phyloP scores from a whole-genome alignment of 2,113 vertebrate species.

The Glareola pratincola region DNA sequence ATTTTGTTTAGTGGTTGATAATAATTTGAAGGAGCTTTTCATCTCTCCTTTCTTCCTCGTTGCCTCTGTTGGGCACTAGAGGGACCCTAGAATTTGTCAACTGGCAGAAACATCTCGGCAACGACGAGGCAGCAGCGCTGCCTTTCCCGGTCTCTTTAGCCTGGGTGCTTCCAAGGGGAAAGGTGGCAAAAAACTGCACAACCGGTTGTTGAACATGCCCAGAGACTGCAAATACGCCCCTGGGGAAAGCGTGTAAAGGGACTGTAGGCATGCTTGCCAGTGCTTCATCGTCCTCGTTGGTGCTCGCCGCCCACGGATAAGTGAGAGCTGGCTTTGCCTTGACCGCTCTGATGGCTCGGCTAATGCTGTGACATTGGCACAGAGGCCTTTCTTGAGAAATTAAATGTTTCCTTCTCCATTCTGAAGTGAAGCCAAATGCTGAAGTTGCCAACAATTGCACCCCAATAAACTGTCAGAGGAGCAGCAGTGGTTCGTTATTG shows the following conservation, averaged over 20 bases:
- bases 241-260: not conserved
- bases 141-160: not conserved
- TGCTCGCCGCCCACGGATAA: not conserved
- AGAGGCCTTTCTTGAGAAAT: not conserved
- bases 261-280: not conserved
- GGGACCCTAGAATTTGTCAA: not conserved
- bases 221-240: not conserved
- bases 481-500: not conserved
- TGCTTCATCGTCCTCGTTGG: not conserved
- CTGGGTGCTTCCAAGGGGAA: not conserved
- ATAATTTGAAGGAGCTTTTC: not conserved
- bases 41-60: not conserved
- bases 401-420: constrained; percentile 14
- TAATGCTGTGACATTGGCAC: not conserved
- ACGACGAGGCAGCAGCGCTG: fast-evolving
- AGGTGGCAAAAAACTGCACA: not conserved
- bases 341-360: not conserved
- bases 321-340: not conserved
- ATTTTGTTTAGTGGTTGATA: not conserved
- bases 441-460: not conserved
- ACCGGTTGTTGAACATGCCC: not conserved
- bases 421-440: constrained; percentile 1
- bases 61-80: not conserved
- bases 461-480: not conserved
- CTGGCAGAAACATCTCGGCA: not conserved